Percentiles rank a stretch among this genome's conserved stretches.
These are phyloP conservation scores for Endomychus coccineus DNA, from an alignment of 2,888 invertebrate species.

Conservation along the genomic window DNA sequence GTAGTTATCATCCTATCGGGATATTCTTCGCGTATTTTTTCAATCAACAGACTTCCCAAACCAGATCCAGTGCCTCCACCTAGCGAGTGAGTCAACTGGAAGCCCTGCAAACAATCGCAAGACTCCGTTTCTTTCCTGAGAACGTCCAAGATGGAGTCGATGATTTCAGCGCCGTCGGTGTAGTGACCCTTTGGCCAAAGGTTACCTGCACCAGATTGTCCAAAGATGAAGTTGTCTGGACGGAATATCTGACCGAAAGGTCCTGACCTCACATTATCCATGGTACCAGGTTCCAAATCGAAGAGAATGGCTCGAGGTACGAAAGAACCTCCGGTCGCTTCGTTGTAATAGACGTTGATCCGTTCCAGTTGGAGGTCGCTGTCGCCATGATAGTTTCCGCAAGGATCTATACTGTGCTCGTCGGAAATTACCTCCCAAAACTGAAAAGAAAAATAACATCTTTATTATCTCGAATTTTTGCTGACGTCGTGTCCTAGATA, in stretches of 20 bases:
- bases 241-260: constrained; percentile 77
- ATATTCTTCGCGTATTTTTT: constrained; percentile 9
- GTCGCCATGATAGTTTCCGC: constrained; percentile 9
- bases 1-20: constrained; percentile 11
- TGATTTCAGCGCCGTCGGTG: constrained; percentile 64
- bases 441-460: background rate
- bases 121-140: constrained; percentile 81
- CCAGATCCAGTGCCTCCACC: constrained; percentile 96
- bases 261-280: constrained; percentile 82
- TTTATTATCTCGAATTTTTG: too few species aligned
- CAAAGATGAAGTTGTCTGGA: constrained; percentile 81
- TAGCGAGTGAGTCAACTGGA: constrained; percentile 89
- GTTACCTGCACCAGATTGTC: constrained; percentile 40
- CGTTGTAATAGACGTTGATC: constrained; percentile 85
- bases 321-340: constrained; percentile 74
- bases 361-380: constrained; percentile 36
- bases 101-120: constrained; percentile 88
- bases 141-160: constrained; percentile 76
- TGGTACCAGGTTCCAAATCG: constrained; percentile 70
- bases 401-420: constrained; percentile 11
- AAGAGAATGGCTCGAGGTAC: constrained; percentile 65
- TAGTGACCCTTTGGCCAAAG: constrained; percentile 12
- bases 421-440: constrained; percentile 13
- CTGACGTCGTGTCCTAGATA: too few species aligned
- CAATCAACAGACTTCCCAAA: constrained; percentile 55